These are phyloP conservation scores for Aptenodytes forsteri DNA, from an alignment of 2,113 vertebrate species.

Conservation along the genomic window DNA sequence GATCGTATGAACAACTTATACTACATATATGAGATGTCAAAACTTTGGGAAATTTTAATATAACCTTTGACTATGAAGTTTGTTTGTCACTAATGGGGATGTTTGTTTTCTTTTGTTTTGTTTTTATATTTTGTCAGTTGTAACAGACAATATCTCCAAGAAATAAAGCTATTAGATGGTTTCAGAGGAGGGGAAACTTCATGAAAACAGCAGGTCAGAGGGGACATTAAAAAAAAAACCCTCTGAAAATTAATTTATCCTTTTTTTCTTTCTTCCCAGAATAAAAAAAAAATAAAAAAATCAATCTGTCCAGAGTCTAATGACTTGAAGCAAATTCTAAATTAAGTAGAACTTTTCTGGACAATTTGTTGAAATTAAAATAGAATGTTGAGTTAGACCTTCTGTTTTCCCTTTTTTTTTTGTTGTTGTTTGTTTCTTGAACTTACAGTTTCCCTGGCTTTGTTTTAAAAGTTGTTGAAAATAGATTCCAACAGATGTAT, in stretches of 20 bases:
- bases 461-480: background rate
- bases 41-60: background rate
- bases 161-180: background rate
- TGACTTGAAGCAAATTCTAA: background rate
- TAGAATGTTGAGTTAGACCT: background rate
- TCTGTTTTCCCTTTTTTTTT: background rate
- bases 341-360: background rate
- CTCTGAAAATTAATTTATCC: background rate
- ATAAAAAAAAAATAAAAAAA: background rate
- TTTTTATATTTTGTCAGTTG: background rate
- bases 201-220: background rate
- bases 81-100: background rate
- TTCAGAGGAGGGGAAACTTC: background rate
- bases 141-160: background rate
- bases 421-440: background rate
- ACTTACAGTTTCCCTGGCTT: background rate
- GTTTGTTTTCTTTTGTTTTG: background rate
- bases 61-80: background rate
- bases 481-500: background rate
- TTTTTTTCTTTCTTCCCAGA: background rate
- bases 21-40: background rate
- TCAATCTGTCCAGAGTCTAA: background rate
- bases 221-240: background rate
- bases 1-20: background rate
- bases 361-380: background rate